Base-by-base conservation (phyloP, 1,140 invertebrate genomes). In the Apis dorsata region DNA sequence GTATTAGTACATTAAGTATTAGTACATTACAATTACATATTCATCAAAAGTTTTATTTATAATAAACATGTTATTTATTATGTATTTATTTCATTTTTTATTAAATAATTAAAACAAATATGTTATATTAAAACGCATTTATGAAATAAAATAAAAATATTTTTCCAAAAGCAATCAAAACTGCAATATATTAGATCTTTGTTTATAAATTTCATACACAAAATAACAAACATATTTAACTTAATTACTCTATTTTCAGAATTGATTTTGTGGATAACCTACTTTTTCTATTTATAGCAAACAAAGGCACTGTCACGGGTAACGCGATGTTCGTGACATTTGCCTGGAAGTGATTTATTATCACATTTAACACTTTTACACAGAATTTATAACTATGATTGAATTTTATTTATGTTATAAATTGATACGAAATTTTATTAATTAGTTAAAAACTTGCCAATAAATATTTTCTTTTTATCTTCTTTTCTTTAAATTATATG, bases 261-360 rank as follows among this genome's bases (percentile, higher is more conserved):
- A 91, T 90, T 85, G 89, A 91, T 92, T 89, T 88, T 75, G 24
- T 51, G 34, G 79, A 85, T 88, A 91, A 91, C 90, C 90, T 88
- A 89, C 89, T 86, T 87, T 86, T 80, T 87, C 89, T 90, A 90
- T 91, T 88, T 88, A 91, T 88, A 91, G 86, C 86, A 81, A 86
- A 84, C 84, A 89, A 88, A 85, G 72, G 62, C 76, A 85, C 82
- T 79, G 85, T 83, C 81, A 86, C 72, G 80, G 62, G 78, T 77
- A 85, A 84, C 60, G 73, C 62, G 70, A 74, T 66, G 82, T 89
- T 88, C 79, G 66, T 85, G 86, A 76, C 75, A 79, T 79, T 78
- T 83, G 80, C 44, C 44, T 63, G 63, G 55, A 66, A 24, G 34
- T 49, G 21, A 62, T 82, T 49, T 73, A 82, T 75, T 65, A 71